Evolutionary conservation across 2,113 vertebrate genomes (phyloP), one percentile per base, ranked within the genome.

Genomic region (Microtus pennsylvanicus): DNA sequence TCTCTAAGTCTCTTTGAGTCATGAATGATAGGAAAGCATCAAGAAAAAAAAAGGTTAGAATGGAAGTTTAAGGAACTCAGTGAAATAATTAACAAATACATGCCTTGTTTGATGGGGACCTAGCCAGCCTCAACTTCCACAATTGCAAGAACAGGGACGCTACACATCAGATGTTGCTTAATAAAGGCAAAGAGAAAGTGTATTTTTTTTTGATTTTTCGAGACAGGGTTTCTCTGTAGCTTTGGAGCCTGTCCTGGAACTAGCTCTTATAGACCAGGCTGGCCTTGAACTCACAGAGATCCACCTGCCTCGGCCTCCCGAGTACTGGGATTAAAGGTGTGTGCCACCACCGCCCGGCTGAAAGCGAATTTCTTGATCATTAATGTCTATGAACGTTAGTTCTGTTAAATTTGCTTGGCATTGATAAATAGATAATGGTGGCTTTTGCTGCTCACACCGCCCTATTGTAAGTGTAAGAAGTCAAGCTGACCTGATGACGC

Each of bases 381-480:
- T 42, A 42, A 42, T 47, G 16, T 76, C 77, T 22, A 93, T 90
- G 92, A 67, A 35, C 35, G 6, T 83, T 87, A 58, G 13, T 90
- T 92, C 91, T 93, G 77, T 72, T 94, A 58, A 50, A 81, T 92
- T 92, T 92, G 35, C 42, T 93, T 90, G 65, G 42, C 90, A 50
- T 19, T 92, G 69, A 50, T 87, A 77, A 76, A 38, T 77, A 42
- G 70, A 2, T 92, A 75, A 65, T 45, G 9, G 80, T 26, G 28
- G 75, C 55, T 90, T 38, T 80, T 42, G 47, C 38, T 89, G 58
- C 61, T 70, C 76, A 75, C 82, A 75, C 72, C 67, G 6, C 89
- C 38, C 28, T 80, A 70, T 3, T 80, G 7, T 55, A 86, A 87
- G 45, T 87, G 8, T 58, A 81, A 96, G 58, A 83, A 91, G 11